phyloP scores from a whole-genome alignment of 2,113 vertebrate species.

The Syngnathus typhle region DNA sequence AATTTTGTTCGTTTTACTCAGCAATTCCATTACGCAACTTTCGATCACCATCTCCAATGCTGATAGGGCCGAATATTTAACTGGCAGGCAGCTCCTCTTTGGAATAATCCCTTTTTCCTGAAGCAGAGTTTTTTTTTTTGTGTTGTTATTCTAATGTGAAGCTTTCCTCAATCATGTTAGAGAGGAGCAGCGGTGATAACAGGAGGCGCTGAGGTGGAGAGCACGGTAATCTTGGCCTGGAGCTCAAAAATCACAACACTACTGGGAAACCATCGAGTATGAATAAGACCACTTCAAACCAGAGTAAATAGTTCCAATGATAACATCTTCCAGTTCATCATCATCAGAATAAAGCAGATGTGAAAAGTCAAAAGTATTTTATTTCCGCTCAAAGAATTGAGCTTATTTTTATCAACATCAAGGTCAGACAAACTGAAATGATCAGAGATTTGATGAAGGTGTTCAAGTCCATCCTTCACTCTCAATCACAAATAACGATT shows the following conservation, averaged over 20 bases:
- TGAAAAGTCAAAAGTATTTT: background rate
- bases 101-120: constrained; percentile 19
- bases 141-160: constrained; percentile 30
- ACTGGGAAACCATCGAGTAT: background rate
- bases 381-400: background rate
- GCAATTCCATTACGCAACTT: background rate
- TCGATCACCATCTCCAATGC: background rate
- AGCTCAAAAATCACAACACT: constrained; percentile 27
- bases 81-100: constrained; percentile 29
- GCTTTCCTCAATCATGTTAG: constrained; percentile 33
- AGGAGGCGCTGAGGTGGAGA: constrained; percentile 46
- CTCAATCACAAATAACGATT: constrained; percentile 4
- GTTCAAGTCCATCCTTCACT: background rate
- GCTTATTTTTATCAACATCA: background rate
- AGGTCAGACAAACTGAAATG: background rate
- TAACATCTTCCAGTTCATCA: background rate
- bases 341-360: background rate
- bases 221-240: constrained; percentile 46
- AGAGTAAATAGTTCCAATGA: background rate
- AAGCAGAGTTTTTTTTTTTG: constrained; percentile 13
- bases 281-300: constrained; percentile 1
- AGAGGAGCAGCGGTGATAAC: constrained; percentile 40
- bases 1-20: background rate
- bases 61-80: constrained; percentile 20
- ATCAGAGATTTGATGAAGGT: background rate